These are phyloP conservation scores for Holacanthus passer DNA, from an alignment of 2,113 vertebrate species.

Conservation along the genomic window DNA sequence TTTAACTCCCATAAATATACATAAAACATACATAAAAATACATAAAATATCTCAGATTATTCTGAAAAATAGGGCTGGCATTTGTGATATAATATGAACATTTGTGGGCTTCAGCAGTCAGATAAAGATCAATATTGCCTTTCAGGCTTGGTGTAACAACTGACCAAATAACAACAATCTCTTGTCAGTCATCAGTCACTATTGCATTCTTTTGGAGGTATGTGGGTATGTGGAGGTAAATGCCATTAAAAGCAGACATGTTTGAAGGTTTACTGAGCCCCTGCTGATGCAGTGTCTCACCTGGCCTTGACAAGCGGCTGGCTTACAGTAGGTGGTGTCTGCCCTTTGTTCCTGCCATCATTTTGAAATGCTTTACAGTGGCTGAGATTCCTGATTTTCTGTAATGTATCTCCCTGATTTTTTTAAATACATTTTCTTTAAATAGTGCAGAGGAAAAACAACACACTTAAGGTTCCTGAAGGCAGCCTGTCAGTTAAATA, in stretches of 20 bases:
- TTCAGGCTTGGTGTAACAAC: neutral
- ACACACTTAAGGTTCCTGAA: constrained; percentile 3
- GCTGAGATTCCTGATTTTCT: constrained; percentile 50
- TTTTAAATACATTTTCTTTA: constrained; percentile 65
- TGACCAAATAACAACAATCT: neutral
- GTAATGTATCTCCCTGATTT: constrained; percentile 66
- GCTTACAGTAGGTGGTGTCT: neutral
- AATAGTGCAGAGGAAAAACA: constrained; percentile 68
- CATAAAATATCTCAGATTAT: neutral
- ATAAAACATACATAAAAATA: too few relatives aligned
- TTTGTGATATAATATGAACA: neutral
- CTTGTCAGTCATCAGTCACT: neutral
- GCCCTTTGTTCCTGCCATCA: constrained; percentile 25
- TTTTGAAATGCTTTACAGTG: constrained; percentile 33
- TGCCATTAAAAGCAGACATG: neutral
- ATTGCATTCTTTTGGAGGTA: neutral
- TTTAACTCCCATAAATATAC: neutral
- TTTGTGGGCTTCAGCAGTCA: too few relatives aligned
- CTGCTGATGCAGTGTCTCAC: neutral
- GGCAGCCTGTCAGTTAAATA: neutral
- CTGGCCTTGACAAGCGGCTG: neutral
- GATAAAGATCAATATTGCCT: neutral
- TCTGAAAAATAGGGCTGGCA: neutral
- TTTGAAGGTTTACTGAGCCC: neutral
- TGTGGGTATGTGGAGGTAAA: neutral